phyloP scores from a whole-genome alignment of 2,797 vertebrate species.

The Sarcophilus harrisii region DNA sequence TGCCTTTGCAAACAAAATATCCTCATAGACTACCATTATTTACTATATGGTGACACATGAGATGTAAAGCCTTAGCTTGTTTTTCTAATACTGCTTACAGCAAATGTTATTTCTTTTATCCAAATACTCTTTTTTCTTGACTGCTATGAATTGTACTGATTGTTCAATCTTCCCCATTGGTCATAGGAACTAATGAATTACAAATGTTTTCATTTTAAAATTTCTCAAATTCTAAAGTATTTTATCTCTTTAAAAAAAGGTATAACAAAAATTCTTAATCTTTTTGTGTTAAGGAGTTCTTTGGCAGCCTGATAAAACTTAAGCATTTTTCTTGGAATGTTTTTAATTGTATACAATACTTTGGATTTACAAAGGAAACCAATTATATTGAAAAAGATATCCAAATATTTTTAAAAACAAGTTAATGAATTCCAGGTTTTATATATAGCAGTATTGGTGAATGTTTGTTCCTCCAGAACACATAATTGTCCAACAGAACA shows the following conservation, averaged over 20 bases:
- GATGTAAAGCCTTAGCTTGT: neutral
- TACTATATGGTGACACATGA: neutral
- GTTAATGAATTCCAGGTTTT: neutral
- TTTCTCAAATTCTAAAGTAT: neutral
- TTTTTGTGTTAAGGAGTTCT: neutral
- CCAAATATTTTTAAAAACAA: neutral
- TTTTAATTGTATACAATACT: neutral
- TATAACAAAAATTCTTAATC: neutral
- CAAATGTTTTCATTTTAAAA: neutral
- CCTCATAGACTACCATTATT: neutral
- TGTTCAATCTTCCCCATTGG: neutral
- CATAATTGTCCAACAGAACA: neutral
- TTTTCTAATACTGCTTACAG: neutral
- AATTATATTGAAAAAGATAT: neutral
- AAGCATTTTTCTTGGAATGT: neutral
- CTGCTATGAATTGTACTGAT: neutral
- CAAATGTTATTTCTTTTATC: neutral
- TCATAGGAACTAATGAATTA: neutral
- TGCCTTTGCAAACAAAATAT: neutral
- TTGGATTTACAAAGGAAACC: neutral
- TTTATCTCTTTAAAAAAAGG: neutral
- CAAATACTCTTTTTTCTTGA: neutral
- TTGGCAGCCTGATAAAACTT: neutral
- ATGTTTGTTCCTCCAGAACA: neutral
- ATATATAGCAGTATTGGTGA: neutral